Evolutionary conservation across 2,888 invertebrate species (phyloP), one percentile per base, ranked within the genome.

Genomic region (Ceriagrion tenellum): DNA sequence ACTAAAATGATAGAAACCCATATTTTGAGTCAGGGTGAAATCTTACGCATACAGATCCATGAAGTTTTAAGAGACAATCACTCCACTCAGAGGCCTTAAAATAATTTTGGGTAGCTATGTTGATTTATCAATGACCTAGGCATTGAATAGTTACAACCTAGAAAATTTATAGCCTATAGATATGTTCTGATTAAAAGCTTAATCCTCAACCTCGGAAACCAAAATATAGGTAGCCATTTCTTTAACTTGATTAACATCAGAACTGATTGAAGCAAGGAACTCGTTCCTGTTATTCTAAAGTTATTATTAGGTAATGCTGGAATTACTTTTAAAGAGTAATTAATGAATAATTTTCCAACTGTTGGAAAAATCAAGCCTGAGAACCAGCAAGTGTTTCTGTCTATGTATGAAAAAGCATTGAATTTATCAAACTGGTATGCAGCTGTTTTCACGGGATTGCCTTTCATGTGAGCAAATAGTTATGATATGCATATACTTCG

Each of bases 61-160:
- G 47, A 69, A 93, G 63, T 74, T 74, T 23, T 69, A 69, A 74
- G 74, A 93, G 93, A 93, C 93, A 93, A 93, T 93, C 93, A 91
- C 69, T 93, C 69, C 93, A 93, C 93, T 69, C 93, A 93, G 93
- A 93, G 93, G 93, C 93, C 93, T 93, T 93, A 93, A 30, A 93
- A 55, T 93, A 59, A 93, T 93, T 93, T 93, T 91, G 91, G 63
- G 93, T 74, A 93, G 93, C 63, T 93, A 40, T 69, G 69, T 74
- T 93, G 47, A 93, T 74, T 93, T 69, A 74, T 69, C n/a, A 63
- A 93, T 69, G 69, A 93, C 93, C 69, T 93, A 93, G 93, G 47
- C 10, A 12, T 59, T 63, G 69, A 69, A 56, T 93, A 69, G 47
- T 10, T 12, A 47, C 12, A 69, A 47, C 40, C 56, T 69, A 69